Evolutionary conservation across 53 echinoderm and acorn worm species (phyloP), one percentile per base, ranked within the genome.

Genomic region (Holothuria scabra): DNA sequence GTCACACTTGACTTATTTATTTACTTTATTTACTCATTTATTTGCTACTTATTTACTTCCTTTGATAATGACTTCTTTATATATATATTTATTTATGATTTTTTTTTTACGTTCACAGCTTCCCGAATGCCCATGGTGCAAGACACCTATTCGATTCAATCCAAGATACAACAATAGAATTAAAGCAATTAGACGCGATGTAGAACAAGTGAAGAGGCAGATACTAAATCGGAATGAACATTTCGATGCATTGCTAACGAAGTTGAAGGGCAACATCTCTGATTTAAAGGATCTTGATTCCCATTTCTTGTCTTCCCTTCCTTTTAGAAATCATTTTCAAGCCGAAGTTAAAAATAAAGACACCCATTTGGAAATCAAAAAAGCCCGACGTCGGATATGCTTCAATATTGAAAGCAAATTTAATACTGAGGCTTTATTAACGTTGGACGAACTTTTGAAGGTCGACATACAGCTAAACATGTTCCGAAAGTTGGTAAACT

Each of bases 51-150:
- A n/a, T n/a, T n/a, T n/a, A n/a, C n/a, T n/a, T n/a, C n/a, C n/a
- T n/a, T n/a, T n/a, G n/a, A n/a, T n/a, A n/a, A 44, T 44, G 44
- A 44, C 44, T 44, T 44, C 44, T 44, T 7, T 44, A 5, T 5
- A 44, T 10, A 44, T 44, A 44, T 10, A 44, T 44, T 7, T 10
- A 7, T 7, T 5, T 44, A 44, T 7, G 10, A 44, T 44, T 5
- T 7, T 44, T 5, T 44, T 44, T 44, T 18, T 14, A 4, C 16
- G 0, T 28, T 65, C 22, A 26, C 90, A 93, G 86, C 63, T 90
- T 55, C 87, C 81, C 62, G 65, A 48, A 61, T 96, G 96, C 74
- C 96, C 93, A 11, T 88, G 86, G 70, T 96, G 96, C 31, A 88
- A 83, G 71, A 86, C 79, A 8, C 79, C 91, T 58, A 88, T 96